A percentile compares a stretch with the other conserved stretches of the same genome.
phyloP scores from a whole-genome alignment of 2,113 vertebrate species.

The cattle (Bos taurus) region DNA sequence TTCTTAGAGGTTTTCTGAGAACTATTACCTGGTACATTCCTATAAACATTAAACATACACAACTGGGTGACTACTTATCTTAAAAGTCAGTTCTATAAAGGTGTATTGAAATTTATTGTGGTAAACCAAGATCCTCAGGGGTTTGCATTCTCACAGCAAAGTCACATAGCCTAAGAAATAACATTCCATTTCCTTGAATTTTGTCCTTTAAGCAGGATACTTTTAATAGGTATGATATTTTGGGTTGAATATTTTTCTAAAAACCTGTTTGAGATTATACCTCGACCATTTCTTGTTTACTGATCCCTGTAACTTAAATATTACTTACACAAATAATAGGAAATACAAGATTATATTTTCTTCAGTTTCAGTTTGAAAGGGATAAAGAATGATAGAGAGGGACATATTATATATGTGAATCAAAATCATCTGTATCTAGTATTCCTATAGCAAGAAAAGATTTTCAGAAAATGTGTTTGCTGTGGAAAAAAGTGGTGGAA shows the following conservation, averaged over 20 bases:
- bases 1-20: not conserved
- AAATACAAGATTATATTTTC: not conserved
- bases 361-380: not conserved
- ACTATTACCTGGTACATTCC: not conserved
- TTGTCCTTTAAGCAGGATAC: not conserved
- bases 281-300: not conserved
- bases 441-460: not conserved
- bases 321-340: not conserved
- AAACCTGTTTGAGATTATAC: not conserved
- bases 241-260: conserved; percentile 16
- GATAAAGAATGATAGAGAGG: not conserved
- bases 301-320: not conserved
- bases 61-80: not conserved
- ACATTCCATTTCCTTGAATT: conserved; percentile 3
- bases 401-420: not conserved
- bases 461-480: not conserved
- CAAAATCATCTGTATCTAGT: not conserved
- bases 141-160: conserved; percentile 1
- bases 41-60: not conserved
- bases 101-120: not conserved
- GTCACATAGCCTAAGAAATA: not conserved
- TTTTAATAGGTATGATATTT: not conserved
- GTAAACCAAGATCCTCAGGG: not conserved
- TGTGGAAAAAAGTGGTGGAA: not conserved
- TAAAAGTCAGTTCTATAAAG: not conserved